These are phyloP conservation scores for Hypanus sabinus DNA, from an alignment of 2,113 vertebrate genomes.

Conservation along the genomic window DNA sequence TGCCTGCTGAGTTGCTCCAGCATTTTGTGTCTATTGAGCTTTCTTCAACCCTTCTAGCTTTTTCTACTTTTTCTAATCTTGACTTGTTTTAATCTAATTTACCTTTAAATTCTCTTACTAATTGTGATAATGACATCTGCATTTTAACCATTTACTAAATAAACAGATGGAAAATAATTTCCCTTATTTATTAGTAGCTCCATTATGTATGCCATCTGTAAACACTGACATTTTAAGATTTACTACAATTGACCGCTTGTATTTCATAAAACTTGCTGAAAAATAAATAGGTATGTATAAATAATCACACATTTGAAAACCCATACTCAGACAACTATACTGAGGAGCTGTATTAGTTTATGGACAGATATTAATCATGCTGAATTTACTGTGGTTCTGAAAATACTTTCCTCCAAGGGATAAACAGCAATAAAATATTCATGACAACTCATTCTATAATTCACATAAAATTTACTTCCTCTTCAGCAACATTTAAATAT, in stretches of 20 bases:
- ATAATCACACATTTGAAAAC: background rate
- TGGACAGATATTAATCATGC: slow-evolving; percentile 1
- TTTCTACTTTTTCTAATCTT: background rate
- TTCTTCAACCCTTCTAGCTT: background rate
- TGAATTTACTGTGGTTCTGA: background rate
- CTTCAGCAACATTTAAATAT: background rate
- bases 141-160: background rate
- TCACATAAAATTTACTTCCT: background rate
- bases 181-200: too few relatives aligned
- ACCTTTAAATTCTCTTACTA: background rate
- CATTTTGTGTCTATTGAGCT: too few relatives aligned
- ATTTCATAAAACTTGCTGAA: background rate
- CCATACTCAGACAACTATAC: background rate
- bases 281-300: background rate
- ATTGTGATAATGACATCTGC: too few relatives aligned
- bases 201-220: background rate
- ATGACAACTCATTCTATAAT: background rate
- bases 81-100: background rate
- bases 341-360: slow-evolving; percentile 7
- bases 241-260: background rate
- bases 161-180: background rate
- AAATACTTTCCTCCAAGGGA: background rate
- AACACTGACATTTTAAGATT: background rate
- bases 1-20: too few relatives aligned
- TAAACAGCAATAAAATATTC: slow-evolving; percentile 13